Evolutionary conservation across 2,797 vertebrate genomes (phyloP).

Genomic region (Tapirus indicus): DNA sequence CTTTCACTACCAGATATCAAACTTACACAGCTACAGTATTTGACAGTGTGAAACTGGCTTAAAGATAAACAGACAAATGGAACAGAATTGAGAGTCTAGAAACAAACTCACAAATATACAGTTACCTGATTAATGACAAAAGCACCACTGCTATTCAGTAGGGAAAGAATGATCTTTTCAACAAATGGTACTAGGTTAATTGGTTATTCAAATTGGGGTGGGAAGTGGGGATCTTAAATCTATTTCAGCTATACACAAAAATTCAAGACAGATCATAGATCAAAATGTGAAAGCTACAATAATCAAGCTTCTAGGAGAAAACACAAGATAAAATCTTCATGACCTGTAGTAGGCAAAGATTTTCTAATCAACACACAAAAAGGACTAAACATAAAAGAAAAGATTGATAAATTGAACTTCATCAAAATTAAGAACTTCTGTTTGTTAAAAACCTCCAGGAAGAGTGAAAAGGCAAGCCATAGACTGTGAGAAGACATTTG

Average conservation of each 20-base stretch:
- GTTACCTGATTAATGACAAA: not conserved
- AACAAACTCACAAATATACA: not conserved
- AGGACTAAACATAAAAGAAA: not conserved
- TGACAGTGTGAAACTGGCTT: not conserved
- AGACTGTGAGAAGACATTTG: not conserved
- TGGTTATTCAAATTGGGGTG: not conserved
- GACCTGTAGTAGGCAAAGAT: no score
- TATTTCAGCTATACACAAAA: not conserved
- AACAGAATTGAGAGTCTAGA: not conserved
- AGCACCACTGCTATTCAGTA: not conserved
- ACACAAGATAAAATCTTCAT: no score
- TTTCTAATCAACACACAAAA: no score
- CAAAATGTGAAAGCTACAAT: no score
- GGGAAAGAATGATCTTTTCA: not conserved
- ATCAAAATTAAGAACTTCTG: not conserved
- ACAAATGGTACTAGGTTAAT: not conserved
- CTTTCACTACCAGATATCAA: not conserved
- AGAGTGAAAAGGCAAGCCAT: not conserved
- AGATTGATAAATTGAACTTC: not conserved
- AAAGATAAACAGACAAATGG: not conserved
- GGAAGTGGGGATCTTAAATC: no score
- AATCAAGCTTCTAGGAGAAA: no score
- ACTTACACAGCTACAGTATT: not conserved
- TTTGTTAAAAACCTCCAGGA: not conserved
- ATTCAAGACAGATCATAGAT: not conserved